Evolutionary conservation across 1,140 invertebrate genomes (phyloP).

Genomic region (Myzus persicae): DNA sequence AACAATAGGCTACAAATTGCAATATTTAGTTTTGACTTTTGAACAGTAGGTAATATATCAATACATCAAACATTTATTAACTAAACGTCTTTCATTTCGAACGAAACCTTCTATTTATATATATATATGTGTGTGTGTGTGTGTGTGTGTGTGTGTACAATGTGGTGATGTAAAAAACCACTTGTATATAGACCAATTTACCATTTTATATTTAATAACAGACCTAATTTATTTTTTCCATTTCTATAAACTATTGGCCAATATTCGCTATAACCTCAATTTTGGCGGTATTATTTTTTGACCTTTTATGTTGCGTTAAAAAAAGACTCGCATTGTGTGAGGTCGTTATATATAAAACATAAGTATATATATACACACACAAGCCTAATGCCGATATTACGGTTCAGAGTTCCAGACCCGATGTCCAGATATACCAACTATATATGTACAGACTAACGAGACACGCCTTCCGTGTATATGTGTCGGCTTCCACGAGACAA

Average conservation of each 20-base stretch:
- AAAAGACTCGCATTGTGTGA: conserved; percentile 22
- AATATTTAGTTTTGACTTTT: neutral
- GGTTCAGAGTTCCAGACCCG: neutral
- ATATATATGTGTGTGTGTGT: too few relatives aligned
- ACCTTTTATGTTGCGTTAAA: neutral
- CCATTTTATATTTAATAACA: conserved; percentile 30
- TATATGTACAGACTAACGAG: neutral
- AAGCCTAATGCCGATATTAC: neutral
- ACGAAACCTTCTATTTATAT: neutral
- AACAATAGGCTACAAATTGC: neutral
- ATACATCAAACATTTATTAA: neutral
- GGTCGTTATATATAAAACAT: conserved; percentile 15
- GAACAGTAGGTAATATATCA: neutral
- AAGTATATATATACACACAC: neutral
- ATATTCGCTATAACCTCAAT: neutral
- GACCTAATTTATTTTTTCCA: neutral
- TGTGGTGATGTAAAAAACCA: neutral
- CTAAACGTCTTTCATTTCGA: neutral
- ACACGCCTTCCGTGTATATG: conserved; percentile 23
- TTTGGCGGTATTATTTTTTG: neutral
- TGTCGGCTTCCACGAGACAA: conserved; percentile 37
- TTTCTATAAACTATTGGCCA: neutral
- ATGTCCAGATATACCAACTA: conserved; percentile 3
- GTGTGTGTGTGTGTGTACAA: neutral
- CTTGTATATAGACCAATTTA: neutral